Evolutionary conservation across 2,113 vertebrate genomes (phyloP).

Genomic region (Antechinus stuartii): DNA sequence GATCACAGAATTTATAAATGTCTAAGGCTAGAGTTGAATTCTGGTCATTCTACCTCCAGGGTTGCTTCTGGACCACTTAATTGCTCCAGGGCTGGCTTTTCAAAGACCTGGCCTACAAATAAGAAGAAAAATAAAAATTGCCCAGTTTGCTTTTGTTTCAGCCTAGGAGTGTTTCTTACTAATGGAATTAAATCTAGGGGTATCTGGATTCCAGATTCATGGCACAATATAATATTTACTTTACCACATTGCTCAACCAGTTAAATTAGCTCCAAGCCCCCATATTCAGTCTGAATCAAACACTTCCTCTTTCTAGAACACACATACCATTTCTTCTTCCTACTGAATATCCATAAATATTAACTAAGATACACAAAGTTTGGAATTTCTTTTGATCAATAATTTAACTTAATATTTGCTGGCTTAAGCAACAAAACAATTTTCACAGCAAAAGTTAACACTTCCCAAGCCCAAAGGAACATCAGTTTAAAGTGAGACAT

Average conservation of each 20-base stretch:
- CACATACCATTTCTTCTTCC: background rate
- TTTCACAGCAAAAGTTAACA: background rate
- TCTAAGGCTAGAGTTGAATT: background rate
- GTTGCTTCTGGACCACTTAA: background rate
- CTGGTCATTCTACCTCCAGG: background rate
- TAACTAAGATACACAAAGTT: background rate
- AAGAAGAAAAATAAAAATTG: background rate
- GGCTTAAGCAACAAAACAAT: background rate
- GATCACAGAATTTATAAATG: background rate
- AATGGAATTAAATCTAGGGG: background rate
- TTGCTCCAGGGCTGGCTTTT: background rate
- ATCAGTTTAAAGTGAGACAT: background rate
- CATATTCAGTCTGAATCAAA: background rate
- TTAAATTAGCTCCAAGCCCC: background rate
- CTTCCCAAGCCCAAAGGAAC: background rate
- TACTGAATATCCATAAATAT: background rate
- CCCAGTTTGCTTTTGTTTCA: background rate
- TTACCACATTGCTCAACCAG: background rate
- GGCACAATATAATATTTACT: background rate
- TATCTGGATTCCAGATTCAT: background rate
- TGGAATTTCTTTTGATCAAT: background rate
- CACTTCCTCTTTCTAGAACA: background rate
- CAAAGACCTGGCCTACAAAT: background rate
- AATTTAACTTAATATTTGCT: background rate
- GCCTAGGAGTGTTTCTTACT: background rate